Conservation (phyloP, 92 coral and sea anemone species). For the Montipora capitata region DNA sequence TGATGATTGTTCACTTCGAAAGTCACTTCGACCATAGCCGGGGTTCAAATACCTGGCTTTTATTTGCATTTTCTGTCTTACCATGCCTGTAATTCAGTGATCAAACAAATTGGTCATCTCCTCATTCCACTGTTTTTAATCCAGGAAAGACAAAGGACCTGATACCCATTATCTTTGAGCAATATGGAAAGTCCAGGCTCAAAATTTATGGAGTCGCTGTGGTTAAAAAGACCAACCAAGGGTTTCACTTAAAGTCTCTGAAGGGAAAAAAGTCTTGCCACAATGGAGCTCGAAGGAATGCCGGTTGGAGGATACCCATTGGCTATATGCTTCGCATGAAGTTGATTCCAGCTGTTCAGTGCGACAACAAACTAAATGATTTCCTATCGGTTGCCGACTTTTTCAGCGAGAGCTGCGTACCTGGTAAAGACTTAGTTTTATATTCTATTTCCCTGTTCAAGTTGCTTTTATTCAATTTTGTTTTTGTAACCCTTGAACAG, state of each 20-base stretch:
- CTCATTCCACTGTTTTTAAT: not conserved
- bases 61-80: too few relatives aligned
- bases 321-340: conserved; percentile 67
- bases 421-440: conserved; percentile 63
- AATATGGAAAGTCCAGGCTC: conserved; percentile 44
- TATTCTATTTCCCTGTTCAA: too few relatives aligned
- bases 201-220: conserved; percentile 89
- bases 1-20: too few relatives aligned
- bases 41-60: too few relatives aligned
- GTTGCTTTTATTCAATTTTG: too few relatives aligned
- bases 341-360: conserved; percentile 13
- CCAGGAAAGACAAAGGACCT: conserved; percentile 51
- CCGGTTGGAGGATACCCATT: conserved; percentile 88
- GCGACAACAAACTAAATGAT: conserved; percentile 33
- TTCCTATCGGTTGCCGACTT: conserved; percentile 69
- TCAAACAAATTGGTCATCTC: too few relatives aligned
- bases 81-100: too few relatives aligned
- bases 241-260: conserved; percentile 24
- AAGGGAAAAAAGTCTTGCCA: conserved; percentile 88
- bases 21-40: too few relatives aligned
- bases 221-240: conserved; percentile 60
- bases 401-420: conserved; percentile 84
- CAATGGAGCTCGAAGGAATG: conserved; percentile 79
- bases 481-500: too few relatives aligned
- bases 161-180: conserved; percentile 72